Conservation (phyloP, 1,140 invertebrate genomes). For the Drosophila setifemur region DNA sequence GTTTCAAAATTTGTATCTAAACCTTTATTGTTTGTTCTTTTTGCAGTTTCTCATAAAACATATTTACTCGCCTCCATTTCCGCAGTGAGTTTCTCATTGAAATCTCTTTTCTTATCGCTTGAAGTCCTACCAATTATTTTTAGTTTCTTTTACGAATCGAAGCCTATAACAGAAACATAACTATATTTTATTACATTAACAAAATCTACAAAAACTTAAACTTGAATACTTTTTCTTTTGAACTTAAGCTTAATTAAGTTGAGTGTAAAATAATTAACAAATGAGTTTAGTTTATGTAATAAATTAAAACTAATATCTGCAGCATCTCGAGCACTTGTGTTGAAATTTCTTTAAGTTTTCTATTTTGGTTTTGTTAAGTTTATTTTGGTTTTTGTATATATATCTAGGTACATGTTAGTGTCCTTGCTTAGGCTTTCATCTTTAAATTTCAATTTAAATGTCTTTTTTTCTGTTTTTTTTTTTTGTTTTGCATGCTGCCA, state of each 20-base stretch:
- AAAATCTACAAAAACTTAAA: conserved; percentile 36
- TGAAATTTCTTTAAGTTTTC: conserved; percentile 46
- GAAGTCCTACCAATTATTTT: conserved; percentile 31
- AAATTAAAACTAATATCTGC: conserved; percentile 64
- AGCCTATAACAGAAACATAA: conserved; percentile 28
- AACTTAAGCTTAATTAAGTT: conserved; percentile 27
- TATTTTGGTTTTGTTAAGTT: conserved; percentile 10
- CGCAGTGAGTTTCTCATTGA: not conserved
- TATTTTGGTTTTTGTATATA: conserved; percentile 66
- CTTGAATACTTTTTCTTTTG: not conserved
- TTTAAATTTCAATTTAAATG: conserved; percentile 45
- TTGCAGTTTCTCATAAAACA: conserved; percentile 73
- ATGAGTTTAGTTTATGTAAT: conserved; percentile 26
- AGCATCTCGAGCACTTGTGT: conserved; percentile 71
- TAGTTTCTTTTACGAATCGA: conserved; percentile 15
- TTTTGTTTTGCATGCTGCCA: conserved; percentile 54
- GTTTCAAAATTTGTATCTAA: conserved; percentile 82
- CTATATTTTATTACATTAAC: conserved; percentile 3
- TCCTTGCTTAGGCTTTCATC: conserved; percentile 75
- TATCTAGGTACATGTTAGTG: conserved; percentile 80
- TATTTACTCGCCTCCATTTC: conserved; percentile 32
- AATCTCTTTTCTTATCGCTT: conserved; percentile 24
- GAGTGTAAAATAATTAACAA: conserved; percentile 40
- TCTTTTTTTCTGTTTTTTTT: conserved; percentile 16
- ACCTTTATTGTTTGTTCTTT: conserved; percentile 79